These are phyloP conservation scores for Rynchops niger DNA, from an alignment of 2,113 vertebrate genomes.

Conservation along the genomic window DNA sequence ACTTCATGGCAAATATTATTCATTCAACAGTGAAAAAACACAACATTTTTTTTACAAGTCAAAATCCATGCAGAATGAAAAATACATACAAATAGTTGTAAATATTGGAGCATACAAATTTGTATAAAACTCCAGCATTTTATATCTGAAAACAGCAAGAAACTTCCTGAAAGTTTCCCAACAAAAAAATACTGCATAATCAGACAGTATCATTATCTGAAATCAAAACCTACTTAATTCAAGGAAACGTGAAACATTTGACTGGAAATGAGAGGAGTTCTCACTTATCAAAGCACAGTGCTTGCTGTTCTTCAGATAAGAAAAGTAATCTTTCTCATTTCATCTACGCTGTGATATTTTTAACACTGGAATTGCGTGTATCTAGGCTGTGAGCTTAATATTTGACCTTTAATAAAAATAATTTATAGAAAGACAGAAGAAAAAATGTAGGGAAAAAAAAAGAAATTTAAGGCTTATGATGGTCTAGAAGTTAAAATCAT, in stretches of 20 bases:
- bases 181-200: background rate
- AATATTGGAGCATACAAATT: background rate
- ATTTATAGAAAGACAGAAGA: background rate
- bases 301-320: background rate
- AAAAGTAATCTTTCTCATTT: background rate
- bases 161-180: background rate
- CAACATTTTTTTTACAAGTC: background rate
- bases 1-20: background rate
- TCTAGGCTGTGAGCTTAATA: background rate
- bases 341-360: background rate
- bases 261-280: constrained; percentile 34
- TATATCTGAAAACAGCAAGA: background rate
- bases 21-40: background rate
- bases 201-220: background rate
- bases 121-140: background rate
- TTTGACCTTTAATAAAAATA: background rate
- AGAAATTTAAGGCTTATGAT: background rate
- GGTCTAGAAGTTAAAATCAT: background rate
- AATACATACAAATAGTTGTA: background rate
- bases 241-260: constrained; percentile 11
- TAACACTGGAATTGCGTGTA: background rate
- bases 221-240: constrained; percentile 29
- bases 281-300: background rate
- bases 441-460: background rate
- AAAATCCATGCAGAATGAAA: background rate